phyloP scores from a whole-genome alignment of 2,888 invertebrate genomes.

The Drosophila austrosaltans region DNA sequence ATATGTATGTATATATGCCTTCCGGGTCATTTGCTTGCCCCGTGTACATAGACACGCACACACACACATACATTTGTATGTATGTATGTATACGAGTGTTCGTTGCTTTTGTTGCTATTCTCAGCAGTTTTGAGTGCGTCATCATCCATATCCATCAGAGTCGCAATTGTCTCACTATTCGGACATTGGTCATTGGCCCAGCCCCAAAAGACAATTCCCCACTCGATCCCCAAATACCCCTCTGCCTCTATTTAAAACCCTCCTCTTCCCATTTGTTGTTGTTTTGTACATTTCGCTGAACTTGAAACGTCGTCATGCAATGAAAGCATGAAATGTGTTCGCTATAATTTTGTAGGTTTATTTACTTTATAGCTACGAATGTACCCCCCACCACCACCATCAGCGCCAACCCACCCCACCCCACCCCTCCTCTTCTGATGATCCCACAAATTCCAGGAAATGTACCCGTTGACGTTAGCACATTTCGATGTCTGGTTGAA shows the following conservation, averaged over 20 bases:
- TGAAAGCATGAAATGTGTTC: slow-evolving; percentile 59
- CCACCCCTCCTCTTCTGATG: background rate
- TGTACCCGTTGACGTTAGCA: slow-evolving; percentile 59
- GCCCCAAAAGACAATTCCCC: background rate
- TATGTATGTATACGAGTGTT: too few relatives aligned
- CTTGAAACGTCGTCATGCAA: slow-evolving; percentile 72
- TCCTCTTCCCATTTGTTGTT: slow-evolving; percentile 18
- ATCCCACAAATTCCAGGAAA: slow-evolving; percentile 31
- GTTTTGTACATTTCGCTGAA: slow-evolving; percentile 54
- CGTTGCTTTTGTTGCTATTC: slow-evolving; percentile 10
- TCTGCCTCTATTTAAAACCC: background rate
- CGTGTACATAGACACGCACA: background rate
- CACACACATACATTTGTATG: slow-evolving; percentile 16
- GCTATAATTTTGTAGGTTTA: slow-evolving; percentile 27
- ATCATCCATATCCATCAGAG: slow-evolving; percentile 45
- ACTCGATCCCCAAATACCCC: background rate
- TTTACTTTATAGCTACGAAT: slow-evolving; percentile 17
- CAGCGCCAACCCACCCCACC: too few relatives aligned
- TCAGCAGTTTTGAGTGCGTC: slow-evolving; percentile 21
- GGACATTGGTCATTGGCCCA: slow-evolving; percentile 59
- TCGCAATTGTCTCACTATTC: slow-evolving; percentile 62
- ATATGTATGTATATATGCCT: background rate
- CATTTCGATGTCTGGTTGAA: slow-evolving; percentile 53
- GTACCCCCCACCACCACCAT: background rate
- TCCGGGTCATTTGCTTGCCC: slow-evolving; percentile 24